Evolutionary conservation across 2,797 vertebrate species (phyloP).

Genomic region (Pangasius macronema): DNA sequence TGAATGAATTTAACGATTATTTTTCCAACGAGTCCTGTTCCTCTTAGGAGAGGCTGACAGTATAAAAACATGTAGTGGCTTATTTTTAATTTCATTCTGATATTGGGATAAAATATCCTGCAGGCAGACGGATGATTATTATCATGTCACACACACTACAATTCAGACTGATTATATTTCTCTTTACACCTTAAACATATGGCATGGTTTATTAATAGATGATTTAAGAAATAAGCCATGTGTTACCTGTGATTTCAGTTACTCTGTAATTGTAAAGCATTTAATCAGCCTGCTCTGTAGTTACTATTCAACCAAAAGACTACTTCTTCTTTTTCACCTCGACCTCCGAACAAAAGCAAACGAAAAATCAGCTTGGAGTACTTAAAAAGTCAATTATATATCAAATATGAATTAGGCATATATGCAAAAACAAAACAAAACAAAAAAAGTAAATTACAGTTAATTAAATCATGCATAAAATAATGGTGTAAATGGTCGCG

Average conservation of each 20-base stretch:
- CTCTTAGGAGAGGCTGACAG: background rate
- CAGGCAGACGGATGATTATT: background rate
- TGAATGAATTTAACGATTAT: background rate
- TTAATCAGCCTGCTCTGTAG: background rate
- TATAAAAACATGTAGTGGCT: background rate
- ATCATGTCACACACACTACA: background rate
- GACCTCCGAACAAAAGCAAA: background rate
- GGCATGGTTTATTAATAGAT: too few relatives aligned
- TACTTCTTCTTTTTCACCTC: background rate
- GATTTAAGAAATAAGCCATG: too few relatives aligned
- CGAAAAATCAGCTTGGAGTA: background rate
- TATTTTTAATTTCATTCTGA: background rate
- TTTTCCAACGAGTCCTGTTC: background rate
- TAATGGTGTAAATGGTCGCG: background rate
- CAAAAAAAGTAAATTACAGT: background rate
- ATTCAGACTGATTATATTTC: background rate
- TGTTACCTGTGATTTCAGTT: background rate
- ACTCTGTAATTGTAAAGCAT: background rate
- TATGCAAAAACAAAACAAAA: too few relatives aligned
- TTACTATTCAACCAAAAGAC: background rate
- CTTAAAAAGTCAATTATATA: too few relatives aligned
- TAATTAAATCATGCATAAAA: background rate
- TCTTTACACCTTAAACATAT: background rate
- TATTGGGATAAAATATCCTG: background rate
- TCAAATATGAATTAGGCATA: background rate